Evolutionary conservation across 2,113 vertebrate genomes (phyloP).

Genomic region (Leucoraja erinaceus): DNA sequence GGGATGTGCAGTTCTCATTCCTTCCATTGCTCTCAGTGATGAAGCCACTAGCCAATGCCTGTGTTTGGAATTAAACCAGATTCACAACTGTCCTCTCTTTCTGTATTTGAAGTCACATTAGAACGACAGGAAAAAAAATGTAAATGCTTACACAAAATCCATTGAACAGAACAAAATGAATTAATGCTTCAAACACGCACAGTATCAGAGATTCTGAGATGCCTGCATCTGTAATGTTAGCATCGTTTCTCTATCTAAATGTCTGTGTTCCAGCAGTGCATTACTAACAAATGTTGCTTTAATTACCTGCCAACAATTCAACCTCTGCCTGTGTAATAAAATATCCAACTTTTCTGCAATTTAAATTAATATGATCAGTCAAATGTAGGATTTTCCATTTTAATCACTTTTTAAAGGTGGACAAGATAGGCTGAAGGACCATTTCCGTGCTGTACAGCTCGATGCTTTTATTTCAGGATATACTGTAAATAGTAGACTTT

Average conservation of each 20-base stretch:
- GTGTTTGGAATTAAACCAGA: background rate
- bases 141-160: background rate
- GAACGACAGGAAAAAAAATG: background rate
- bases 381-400: background rate
- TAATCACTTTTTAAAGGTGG: too few relatives aligned
- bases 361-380: background rate
- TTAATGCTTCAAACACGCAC: background rate
- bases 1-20: background rate
- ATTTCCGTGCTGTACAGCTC: too few relatives aligned
- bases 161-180: background rate
- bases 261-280: background rate
- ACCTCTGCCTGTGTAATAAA: background rate
- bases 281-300: background rate
- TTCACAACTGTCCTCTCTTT: background rate
- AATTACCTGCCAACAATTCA: background rate
- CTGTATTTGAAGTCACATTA: background rate
- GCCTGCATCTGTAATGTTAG: background rate
- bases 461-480: background rate
- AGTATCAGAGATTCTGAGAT: background rate
- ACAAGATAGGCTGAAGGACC: too few relatives aligned
- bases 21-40: background rate
- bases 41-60: background rate
- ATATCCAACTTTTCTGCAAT: background rate
- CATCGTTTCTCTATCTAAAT: background rate
- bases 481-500: background rate